Conservation (phyloP, 1,140 invertebrate genomes). For the Philopotamus ludificatus region DNA sequence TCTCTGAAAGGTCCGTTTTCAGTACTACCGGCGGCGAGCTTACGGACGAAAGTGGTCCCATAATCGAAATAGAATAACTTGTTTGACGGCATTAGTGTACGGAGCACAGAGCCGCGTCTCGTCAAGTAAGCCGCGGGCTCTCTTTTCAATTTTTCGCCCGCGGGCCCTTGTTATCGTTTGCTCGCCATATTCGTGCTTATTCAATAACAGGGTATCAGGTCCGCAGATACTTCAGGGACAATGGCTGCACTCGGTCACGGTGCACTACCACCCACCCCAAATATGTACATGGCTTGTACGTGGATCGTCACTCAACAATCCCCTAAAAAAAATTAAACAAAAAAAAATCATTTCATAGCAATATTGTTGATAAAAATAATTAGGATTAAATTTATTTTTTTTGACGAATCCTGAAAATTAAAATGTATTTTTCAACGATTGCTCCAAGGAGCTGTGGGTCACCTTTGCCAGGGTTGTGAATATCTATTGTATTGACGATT, state of each 20-base stretch:
- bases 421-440: background rate
- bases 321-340: no score
- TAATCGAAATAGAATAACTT: no score
- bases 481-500: constrained; percentile 27
- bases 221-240: constrained; percentile 10
- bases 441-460: background rate
- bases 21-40: no score
- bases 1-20: no score
- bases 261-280: background rate
- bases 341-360: background rate
- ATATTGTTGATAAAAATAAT: background rate
- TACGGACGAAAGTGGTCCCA: no score
- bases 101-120: no score
- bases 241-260: background rate
- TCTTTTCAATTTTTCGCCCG: constrained; percentile 13
- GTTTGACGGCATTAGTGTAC: no score
- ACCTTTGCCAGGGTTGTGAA: constrained; percentile 9
- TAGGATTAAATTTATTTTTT: background rate
- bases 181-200: background rate
- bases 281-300: background rate
- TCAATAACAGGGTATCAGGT: constrained; percentile 11
- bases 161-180: constrained; percentile 9
- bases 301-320: background rate
- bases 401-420: background rate
- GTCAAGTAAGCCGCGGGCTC: background rate